These are phyloP conservation scores for Hyalella azteca DNA, from an alignment of 2,888 invertebrate genomes.

Conservation along the genomic window DNA sequence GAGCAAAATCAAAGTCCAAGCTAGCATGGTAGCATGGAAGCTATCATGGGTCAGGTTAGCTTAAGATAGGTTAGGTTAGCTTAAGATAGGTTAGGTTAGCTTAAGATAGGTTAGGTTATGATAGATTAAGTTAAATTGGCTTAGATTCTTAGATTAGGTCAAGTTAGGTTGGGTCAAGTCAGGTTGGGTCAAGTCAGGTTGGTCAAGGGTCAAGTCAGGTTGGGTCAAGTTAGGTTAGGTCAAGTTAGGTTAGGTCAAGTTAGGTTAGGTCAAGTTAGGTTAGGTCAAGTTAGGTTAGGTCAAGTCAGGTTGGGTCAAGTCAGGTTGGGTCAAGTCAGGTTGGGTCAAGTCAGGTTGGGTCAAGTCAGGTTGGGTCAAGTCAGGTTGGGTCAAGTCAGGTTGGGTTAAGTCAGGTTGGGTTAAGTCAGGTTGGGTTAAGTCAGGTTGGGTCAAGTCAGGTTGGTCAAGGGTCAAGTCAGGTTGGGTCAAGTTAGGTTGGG, in stretches of 20 bases:
- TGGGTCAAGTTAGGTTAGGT: too few species aligned
- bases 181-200: too few species aligned
- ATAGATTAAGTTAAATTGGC: too few species aligned
- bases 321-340: not conserved
- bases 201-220: too few species aligned
- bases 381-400: constrained; percentile 9
- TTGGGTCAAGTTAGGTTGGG: not conserved
- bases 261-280: not conserved
- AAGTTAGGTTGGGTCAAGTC: too few species aligned
- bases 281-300: not conserved
- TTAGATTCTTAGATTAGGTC: too few species aligned
- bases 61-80: too few species aligned
- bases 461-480: not conserved
- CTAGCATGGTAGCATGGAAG: too few species aligned
- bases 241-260: not conserved
- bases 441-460: constrained; percentile 12
- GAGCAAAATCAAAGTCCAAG: too few species aligned
- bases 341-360: not conserved
- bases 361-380: not conserved
- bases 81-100: too few species aligned
- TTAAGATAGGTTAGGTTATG: too few species aligned
- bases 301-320: constrained; percentile 9
- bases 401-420: constrained; percentile 4
- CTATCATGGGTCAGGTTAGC: too few species aligned
- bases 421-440: constrained; percentile 6